phyloP scores from a whole-genome alignment of 2,888 invertebrate genomes.

The Idaea aversata region DNA sequence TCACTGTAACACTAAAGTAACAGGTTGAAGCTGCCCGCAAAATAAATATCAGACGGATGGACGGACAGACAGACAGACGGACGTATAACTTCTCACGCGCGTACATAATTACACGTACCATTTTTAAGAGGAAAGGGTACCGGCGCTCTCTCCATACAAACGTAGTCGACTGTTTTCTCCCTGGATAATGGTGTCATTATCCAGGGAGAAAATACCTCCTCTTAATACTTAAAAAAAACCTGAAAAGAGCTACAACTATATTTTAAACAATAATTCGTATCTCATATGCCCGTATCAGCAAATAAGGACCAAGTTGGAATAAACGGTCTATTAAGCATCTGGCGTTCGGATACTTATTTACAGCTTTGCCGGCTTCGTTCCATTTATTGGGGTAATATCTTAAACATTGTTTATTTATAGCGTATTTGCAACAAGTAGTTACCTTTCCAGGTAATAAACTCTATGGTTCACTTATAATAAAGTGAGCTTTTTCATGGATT shows the following conservation, averaged over 20 bases:
- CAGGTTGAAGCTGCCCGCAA: too few species aligned
- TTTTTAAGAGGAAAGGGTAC: too few species aligned
- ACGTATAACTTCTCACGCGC: too few species aligned
- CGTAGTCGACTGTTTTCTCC: too few species aligned
- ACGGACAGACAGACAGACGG: too few species aligned
- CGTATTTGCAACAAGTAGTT: conserved; percentile 28
- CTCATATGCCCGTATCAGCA: neutral
- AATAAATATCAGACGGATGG: too few species aligned
- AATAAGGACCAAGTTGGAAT: conserved; percentile 29
- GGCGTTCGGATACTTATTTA: conserved; percentile 61
- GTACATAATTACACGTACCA: too few species aligned
- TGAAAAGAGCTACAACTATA: neutral
- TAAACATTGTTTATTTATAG: conserved; percentile 27
- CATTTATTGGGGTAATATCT: conserved; percentile 40
- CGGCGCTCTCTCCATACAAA: too few species aligned
- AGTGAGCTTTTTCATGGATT: neutral
- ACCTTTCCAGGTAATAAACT: neutral
- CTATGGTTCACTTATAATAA: neutral
- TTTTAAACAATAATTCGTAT: neutral
- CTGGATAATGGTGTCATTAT: too few species aligned
- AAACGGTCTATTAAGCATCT: conserved; percentile 60
- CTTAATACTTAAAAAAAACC: neutral
- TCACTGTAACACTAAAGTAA: too few species aligned
- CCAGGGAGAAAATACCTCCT: too few species aligned
- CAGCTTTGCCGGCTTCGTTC: conserved; percentile 43